Conservation (phyloP, 2,888 invertebrate species). For the Stenolophus ochropezus region DNA sequence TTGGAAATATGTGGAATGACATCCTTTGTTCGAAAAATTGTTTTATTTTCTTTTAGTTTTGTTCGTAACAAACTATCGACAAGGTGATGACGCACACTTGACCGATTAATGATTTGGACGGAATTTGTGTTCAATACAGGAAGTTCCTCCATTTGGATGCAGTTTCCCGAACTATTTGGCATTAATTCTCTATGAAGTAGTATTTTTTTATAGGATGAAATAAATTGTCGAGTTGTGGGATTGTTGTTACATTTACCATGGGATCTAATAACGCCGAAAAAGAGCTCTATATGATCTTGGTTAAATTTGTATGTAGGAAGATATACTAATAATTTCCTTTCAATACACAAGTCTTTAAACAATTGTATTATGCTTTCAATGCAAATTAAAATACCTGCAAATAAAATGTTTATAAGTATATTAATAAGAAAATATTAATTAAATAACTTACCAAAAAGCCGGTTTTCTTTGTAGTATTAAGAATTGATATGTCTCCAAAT, state of each 20-base stretch:
- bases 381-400: conserved; percentile 4
- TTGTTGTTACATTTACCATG: not conserved
- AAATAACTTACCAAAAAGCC: not conserved
- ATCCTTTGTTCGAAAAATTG: no score
- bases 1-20: no score
- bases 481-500: no score
- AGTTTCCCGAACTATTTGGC: conserved; percentile 53
- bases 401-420: not conserved
- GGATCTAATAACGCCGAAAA: not conserved
- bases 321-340: not conserved
- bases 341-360: not conserved
- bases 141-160: conserved; percentile 59
- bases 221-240: conserved; percentile 43
- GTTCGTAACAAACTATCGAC: not conserved
- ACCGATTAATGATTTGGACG: not conserved
- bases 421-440: not conserved
- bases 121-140: conserved; percentile 52
- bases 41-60: no score
- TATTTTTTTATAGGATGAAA: conserved; percentile 54
- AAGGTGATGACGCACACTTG: not conserved
- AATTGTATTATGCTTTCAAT: not conserved
- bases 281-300: conserved; percentile 5
- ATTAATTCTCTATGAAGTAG: conserved; percentile 53
- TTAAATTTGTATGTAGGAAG: not conserved
- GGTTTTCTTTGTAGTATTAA: not conserved